These are phyloP conservation scores for Drosophila bunnanda DNA, from an alignment of 2,888 invertebrate genomes.

Conservation along the genomic window DNA sequence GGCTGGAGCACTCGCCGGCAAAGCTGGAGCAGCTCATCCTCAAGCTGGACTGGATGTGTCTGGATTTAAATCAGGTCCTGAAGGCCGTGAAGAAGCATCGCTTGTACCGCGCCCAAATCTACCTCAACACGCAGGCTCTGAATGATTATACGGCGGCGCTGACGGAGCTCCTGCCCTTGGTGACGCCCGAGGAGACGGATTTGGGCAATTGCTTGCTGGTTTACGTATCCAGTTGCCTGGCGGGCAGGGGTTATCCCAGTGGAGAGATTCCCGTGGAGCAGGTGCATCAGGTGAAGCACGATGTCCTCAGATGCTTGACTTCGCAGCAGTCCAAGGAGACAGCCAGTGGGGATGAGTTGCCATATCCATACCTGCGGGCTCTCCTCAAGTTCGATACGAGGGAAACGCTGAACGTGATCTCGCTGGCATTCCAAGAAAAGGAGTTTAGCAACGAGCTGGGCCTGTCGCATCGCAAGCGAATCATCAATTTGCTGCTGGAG, in stretches of 20 bases:
- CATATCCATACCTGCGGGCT: slow-evolving; percentile 90
- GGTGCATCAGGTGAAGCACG: slow-evolving; percentile 89
- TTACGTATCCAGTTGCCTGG: slow-evolving; percentile 93
- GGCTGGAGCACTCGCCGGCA: slow-evolving; percentile 87
- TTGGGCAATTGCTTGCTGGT: slow-evolving; percentile 94
- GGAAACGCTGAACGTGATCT: slow-evolving; percentile 93
- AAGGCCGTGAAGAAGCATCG: slow-evolving; percentile 82
- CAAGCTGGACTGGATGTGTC: slow-evolving; percentile 89
- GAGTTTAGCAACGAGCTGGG: slow-evolving; percentile 91
- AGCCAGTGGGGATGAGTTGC: slow-evolving; percentile 87
- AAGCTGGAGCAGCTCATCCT: slow-evolving; percentile 90
- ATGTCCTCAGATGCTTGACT: slow-evolving; percentile 89
- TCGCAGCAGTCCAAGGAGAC: slow-evolving; percentile 87
- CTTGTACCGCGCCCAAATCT: slow-evolving; percentile 86
- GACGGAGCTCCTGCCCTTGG: slow-evolving; percentile 87
- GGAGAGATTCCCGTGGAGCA: slow-evolving; percentile 89
- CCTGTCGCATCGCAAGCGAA: slow-evolving; percentile 89
- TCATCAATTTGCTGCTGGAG: slow-evolving; percentile 91
- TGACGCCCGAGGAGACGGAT: slow-evolving; percentile 85
- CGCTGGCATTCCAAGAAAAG: slow-evolving; percentile 92
- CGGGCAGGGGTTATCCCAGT: slow-evolving; percentile 93
- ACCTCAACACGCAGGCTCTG: slow-evolving; percentile 91
- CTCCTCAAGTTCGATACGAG: slow-evolving; percentile 92
- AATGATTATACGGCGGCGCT: slow-evolving; percentile 90
- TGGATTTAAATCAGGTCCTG: slow-evolving; percentile 90